Percentiles rank a stretch among this genome's conserved stretches.
These are phyloP conservation scores for Dasyornis broadbenti DNA, from an alignment of 2,113 vertebrate genomes.

Conservation along the genomic window DNA sequence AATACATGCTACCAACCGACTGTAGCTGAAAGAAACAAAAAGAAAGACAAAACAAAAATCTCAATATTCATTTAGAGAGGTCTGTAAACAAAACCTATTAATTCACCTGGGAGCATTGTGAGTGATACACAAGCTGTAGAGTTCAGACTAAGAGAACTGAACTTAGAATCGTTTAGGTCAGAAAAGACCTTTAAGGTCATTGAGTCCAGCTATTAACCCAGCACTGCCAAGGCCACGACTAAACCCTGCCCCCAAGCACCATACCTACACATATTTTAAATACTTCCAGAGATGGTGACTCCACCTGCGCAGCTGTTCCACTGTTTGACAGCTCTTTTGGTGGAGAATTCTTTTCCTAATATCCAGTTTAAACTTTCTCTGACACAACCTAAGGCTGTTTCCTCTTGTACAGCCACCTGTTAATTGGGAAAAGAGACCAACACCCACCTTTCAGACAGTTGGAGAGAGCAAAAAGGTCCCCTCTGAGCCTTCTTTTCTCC, in stretches of 20 bases:
- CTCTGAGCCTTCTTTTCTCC: not conserved
- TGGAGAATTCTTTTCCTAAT: not conserved
- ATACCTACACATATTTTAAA: not conserved
- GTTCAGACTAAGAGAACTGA: not conserved
- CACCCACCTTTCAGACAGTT: not conserved
- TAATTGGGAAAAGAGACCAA: not conserved
- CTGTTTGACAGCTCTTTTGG: not conserved
- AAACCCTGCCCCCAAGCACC: rapidly evolving
- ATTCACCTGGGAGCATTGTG: not conserved
- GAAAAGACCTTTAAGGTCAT: not conserved
- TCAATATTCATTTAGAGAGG: not conserved
- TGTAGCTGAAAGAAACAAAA: not conserved
- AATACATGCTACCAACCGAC: not conserved
- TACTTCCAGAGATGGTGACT: not conserved
- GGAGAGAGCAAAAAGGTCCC: not conserved
- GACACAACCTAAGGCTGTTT: not conserved
- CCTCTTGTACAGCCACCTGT: not conserved
- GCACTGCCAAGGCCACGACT: rapidly evolving
- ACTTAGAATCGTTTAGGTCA: not conserved
- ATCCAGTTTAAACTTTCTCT: not conserved
- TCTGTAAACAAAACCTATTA: not conserved
- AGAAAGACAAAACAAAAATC: not conserved
- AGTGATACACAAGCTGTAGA: not conserved
- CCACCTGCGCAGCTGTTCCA: not conserved
- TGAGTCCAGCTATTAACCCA: not conserved